Evolutionary conservation across 2,888 invertebrate genomes (phyloP), one percentile per base, ranked within the genome.

Genomic region (Sisyra nigra): DNA sequence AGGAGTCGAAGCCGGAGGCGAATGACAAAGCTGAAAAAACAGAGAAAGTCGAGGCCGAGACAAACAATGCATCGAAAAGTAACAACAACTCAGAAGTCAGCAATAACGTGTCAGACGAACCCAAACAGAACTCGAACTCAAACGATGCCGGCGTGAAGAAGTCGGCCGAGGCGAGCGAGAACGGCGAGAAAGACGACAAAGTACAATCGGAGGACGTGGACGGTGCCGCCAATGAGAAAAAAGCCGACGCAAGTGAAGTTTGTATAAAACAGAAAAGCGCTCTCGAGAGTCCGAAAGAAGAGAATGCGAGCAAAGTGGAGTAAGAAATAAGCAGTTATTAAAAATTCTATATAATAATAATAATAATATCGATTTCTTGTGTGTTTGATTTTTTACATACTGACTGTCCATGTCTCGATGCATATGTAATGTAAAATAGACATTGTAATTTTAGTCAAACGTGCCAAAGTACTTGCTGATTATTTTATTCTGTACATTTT

Each of bases 101-200:
- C 11, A 40, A 24, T 24, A 24, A 24, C 24, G 24, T 24, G 24
- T 24, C 24, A 24, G 24, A 45, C 34, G 50, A 49, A 19, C 24
- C 45, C 4, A 49, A 48, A 46, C 48, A 47, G 45, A 45, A 37
- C 29, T n/a, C 10, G n/a, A 9, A 2, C 19, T 11, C 15, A n/a
- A 13, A 29, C 17, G 18, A 44, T 15, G 11, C 9, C 9, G 39
- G 15, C 19, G 47, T 53, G 42, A 57, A 56, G 47, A 56, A 53
- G 44, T 44, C 40, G 42, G 42, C 50, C 34, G 56, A 57, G 46
- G 54, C 60, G 19, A 59, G 59, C 35, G 61, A 61, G 47, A 61
- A 61, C 42, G 61, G 61, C 5, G 58, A 59, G 14, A 61, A 60
- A 52, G 59, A 59, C 47, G 60, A 8, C 18, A 19, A 15, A 18